These are phyloP conservation scores for Rhaphigaster nebulosa DNA, from an alignment of 2,888 invertebrate genomes.

Conservation along the genomic window DNA sequence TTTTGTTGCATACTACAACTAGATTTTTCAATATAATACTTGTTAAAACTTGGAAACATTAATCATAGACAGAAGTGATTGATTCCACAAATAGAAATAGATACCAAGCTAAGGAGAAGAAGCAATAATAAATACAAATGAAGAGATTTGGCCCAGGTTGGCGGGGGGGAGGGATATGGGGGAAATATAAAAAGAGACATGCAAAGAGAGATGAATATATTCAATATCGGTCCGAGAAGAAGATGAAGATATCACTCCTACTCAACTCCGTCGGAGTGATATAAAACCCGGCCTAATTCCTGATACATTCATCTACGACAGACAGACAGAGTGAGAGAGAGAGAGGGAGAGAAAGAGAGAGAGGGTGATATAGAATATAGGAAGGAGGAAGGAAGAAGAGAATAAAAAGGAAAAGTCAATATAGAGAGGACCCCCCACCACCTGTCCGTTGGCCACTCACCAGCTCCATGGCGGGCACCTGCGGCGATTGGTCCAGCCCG, in stretches of 20 bases:
- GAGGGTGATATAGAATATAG: neutral
- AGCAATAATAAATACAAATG: slow-evolving; percentile 52
- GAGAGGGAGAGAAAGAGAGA: neutral
- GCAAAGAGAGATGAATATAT: slow-evolving; percentile 57
- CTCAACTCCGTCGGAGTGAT: neutral
- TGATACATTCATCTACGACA: slow-evolving; percentile 57
- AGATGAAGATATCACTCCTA: slow-evolving; percentile 56
- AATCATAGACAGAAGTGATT: neutral
- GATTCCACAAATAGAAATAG: neutral
- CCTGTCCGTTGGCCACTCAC: slow-evolving; percentile 64
- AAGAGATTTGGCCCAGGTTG: slow-evolving; percentile 52
- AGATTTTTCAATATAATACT: neutral
- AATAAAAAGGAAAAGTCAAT: slow-evolving; percentile 58
- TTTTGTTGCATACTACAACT: too few species aligned
- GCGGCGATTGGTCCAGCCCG: slow-evolving; percentile 66
- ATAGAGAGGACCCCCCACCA: slow-evolving; percentile 43
- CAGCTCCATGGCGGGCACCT: slow-evolving; percentile 66
- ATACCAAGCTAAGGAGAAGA: neutral
- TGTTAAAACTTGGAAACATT: neutral
- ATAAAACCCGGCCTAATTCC: slow-evolving; percentile 45
- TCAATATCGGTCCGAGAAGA: slow-evolving; percentile 41
- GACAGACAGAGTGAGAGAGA: neutral
- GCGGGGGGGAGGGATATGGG: neutral
- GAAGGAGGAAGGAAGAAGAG: slow-evolving; percentile 45
- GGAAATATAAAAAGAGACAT: slow-evolving; percentile 56